A percentile compares a stretch with the other conserved stretches of the same genome.
These are phyloP conservation scores for Upupa epops DNA, from an alignment of 2,113 vertebrate species.

Conservation along the genomic window DNA sequence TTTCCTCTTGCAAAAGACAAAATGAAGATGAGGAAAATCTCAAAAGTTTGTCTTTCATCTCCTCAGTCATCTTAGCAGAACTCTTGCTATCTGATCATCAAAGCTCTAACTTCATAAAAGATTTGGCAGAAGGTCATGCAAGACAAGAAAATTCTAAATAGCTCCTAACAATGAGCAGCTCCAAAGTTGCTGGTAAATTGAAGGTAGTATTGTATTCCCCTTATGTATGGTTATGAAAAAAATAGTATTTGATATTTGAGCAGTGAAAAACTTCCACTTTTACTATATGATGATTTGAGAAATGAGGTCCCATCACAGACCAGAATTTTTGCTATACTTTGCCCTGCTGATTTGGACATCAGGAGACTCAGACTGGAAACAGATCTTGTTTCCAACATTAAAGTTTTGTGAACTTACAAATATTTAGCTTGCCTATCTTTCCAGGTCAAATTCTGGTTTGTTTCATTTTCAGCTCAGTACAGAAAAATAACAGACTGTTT, in stretches of 20 bases:
- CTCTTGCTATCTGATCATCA: constrained; percentile 16
- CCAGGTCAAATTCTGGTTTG: background rate
- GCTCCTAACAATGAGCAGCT: background rate
- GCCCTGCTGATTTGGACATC: background rate
- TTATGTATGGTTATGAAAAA: background rate
- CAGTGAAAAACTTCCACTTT: background rate
- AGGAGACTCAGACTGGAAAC: background rate
- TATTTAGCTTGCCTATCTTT: background rate
- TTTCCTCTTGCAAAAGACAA: background rate
- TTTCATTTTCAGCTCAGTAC: background rate
- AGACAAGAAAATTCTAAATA: constrained; percentile 22
- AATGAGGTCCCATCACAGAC: background rate
- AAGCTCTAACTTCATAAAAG: background rate
- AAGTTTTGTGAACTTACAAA: background rate
- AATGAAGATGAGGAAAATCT: background rate
- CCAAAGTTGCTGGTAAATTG: background rate
- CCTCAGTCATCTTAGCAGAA: background rate
- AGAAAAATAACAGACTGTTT: background rate
- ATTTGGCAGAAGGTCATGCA: background rate
- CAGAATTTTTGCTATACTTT: background rate
- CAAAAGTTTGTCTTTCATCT: constrained; percentile 24
- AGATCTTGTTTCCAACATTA: background rate
- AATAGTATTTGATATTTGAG: background rate
- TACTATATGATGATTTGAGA: background rate
- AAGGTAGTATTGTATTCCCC: background rate